Percentiles rank a stretch among this genome's conserved stretches.
These are phyloP conservation scores for Pygoscelis antarcticus DNA, from an alignment of 2,113 vertebrate genomes.

Conservation along the genomic window DNA sequence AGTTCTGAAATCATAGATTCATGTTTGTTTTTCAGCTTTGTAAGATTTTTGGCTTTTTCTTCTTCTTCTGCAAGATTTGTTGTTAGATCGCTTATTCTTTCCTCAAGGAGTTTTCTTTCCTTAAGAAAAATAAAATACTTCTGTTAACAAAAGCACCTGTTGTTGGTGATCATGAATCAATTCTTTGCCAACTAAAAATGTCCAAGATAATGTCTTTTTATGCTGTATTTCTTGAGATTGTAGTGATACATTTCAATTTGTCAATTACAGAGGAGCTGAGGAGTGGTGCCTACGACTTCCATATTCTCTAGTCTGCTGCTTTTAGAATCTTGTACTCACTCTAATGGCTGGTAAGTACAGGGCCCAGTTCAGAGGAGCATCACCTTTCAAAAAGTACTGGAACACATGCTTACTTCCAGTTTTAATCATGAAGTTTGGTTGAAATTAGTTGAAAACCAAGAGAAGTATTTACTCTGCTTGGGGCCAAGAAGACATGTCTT, in stretches of 20 bases:
- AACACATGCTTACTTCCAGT: background rate
- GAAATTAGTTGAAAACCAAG: background rate
- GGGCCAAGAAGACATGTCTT: background rate
- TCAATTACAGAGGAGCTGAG: background rate
- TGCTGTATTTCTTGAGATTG: background rate
- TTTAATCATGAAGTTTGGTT: background rate
- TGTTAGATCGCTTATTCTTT: conserved; percentile 87
- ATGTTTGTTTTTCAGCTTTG: conserved; percentile 92
- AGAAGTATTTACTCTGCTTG: background rate
- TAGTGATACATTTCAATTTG: background rate
- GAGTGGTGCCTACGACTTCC: background rate
- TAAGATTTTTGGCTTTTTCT: conserved; percentile 94
- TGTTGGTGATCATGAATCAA: background rate
- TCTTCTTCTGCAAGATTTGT: conserved; percentile 94
- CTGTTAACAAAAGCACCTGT: background rate
- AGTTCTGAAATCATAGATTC: conserved; percentile 98
- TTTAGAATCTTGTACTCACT: background rate
- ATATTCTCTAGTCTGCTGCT: background rate
- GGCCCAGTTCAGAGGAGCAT: background rate
- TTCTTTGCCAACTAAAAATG: background rate
- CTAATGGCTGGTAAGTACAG: background rate
- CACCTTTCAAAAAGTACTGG: background rate
- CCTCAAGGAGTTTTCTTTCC: conserved; percentile 92
- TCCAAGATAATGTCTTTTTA: background rate
- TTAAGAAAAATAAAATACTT: conserved; percentile 35